Conservation (phyloP, 1,140 invertebrate genomes). For the Drosophila sp. region DNA sequence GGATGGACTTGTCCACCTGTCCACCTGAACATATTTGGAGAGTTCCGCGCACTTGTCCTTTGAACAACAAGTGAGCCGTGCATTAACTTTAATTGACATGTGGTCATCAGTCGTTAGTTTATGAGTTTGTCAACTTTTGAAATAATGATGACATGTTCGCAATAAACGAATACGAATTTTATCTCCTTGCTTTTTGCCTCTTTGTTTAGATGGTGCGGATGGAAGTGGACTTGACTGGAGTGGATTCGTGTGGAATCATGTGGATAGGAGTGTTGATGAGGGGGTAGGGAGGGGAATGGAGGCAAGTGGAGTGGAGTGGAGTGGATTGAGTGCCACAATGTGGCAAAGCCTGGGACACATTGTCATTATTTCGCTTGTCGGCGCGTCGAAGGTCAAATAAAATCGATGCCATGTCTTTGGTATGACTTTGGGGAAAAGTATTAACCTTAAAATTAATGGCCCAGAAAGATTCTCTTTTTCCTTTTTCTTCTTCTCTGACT, state of each 20-base stretch:
- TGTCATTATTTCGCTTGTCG: conserved; percentile 75
- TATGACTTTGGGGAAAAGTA: conserved; percentile 60
- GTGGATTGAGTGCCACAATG: conserved; percentile 12
- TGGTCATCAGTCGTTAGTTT: conserved; percentile 54
- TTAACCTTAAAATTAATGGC: conserved; percentile 82
- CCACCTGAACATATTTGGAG: conserved; percentile 1
- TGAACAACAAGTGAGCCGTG: conserved; percentile 54
- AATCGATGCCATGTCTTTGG: conserved; percentile 72
- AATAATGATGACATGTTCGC: conserved; percentile 47
- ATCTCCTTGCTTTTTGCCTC: conserved; percentile 5
- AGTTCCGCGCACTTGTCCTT: conserved; percentile 46
- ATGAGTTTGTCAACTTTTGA: conserved; percentile 47
- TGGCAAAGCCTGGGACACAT: conserved; percentile 39
- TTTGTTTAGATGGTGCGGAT: conserved; percentile 11
- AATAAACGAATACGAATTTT: conserved; percentile 44
- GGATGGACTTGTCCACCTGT: neutral
- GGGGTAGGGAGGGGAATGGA: no score
- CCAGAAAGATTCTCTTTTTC: conserved; percentile 59
- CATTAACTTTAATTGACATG: conserved; percentile 77
- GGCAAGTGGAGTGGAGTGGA: neutral
- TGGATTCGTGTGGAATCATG: conserved; percentile 5
- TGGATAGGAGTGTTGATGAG: no score
- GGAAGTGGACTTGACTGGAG: conserved; percentile 10
- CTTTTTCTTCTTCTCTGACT: conserved; percentile 3
- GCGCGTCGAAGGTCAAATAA: conserved; percentile 77